phyloP scores from a whole-genome alignment of 2,113 vertebrate genomes.

The Petrocephalus microphthalmus region DNA sequence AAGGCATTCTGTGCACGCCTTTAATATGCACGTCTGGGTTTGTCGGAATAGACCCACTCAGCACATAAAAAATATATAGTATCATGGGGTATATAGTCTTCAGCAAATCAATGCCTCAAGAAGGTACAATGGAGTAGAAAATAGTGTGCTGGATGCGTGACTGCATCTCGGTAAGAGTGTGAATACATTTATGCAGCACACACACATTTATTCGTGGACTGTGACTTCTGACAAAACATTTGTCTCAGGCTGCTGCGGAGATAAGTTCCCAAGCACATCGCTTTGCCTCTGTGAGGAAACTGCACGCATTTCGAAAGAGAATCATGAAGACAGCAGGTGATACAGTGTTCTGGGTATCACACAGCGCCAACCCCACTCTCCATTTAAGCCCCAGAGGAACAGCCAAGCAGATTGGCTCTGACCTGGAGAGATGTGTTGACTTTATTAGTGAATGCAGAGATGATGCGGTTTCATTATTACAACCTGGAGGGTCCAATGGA shows the following conservation, averaged over 20 bases:
- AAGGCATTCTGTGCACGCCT: not conserved
- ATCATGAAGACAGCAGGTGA: not conserved
- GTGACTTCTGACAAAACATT: not conserved
- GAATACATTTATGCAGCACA: not conserved
- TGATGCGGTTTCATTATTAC: not conserved
- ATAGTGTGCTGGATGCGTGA: not conserved
- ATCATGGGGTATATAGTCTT: not conserved
- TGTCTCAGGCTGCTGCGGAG: not conserved
- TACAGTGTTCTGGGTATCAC: not conserved
- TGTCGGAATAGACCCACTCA: not conserved
- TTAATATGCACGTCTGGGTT: not conserved
- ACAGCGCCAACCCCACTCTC: not conserved
- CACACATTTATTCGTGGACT: not conserved
- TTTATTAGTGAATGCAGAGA: slow-evolving; percentile 1
- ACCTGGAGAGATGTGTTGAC: not conserved
- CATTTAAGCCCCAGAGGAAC: not conserved
- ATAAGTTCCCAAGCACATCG: not conserved
- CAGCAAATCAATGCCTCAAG: not conserved
- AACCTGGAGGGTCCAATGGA: not conserved
- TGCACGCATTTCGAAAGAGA: not conserved
- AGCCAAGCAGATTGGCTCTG: not conserved
- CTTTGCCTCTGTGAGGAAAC: not conserved
- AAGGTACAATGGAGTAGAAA: slow-evolving; percentile 8
- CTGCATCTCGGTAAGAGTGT: not conserved
- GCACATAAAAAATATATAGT: not conserved